phyloP scores from a whole-genome alignment of 2,113 vertebrate species.

The Eubucco bourcierii region DNA sequence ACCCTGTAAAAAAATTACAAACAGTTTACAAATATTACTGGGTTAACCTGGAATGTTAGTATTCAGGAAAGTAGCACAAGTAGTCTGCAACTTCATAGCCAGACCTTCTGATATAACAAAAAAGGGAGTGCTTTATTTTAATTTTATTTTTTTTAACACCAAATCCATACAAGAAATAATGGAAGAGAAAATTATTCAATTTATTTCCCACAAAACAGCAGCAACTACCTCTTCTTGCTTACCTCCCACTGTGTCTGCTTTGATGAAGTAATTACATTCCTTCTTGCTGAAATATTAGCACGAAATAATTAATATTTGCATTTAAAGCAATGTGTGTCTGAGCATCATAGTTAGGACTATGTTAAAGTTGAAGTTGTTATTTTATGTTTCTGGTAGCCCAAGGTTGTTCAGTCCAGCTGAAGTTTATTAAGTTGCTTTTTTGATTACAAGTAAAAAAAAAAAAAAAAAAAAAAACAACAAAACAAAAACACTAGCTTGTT shows the following conservation, averaged over 20 bases:
- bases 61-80: not conserved
- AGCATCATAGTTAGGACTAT: not conserved
- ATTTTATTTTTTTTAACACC: not conserved
- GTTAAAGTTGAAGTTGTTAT: not conserved
- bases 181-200: not conserved
- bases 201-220: not conserved
- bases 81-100: not conserved
- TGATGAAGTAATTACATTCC: constrained; percentile 15
- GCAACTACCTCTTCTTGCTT: not conserved
- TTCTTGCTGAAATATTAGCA: constrained; percentile 29
- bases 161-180: not conserved
- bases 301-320: constrained; percentile 20
- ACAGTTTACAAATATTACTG: not conserved
- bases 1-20: not conserved
- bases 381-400: not conserved
- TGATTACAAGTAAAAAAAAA: not conserved
- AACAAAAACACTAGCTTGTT: not conserved
- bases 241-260: constrained; percentile 1
- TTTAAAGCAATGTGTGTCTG: not conserved
- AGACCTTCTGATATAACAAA: not conserved
- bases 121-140: not conserved
- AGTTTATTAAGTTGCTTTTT: not conserved
- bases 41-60: not conserved
- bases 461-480: no score
- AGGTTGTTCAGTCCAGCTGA: not conserved